Base-by-base conservation (phyloP, 1,140 invertebrate species). In the Eueides isabella region DNA sequence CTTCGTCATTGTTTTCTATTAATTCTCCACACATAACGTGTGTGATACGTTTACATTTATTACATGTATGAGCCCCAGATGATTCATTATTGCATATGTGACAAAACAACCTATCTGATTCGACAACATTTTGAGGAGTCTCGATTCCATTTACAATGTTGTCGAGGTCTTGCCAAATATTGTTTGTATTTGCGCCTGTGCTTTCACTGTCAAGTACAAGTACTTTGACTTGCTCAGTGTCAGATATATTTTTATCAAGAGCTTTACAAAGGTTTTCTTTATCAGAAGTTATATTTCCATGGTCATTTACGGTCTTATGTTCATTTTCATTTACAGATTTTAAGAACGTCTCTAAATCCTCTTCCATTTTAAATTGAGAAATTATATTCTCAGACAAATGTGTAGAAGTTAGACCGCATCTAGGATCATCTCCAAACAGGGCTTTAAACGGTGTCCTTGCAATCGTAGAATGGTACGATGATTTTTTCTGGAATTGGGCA, bases 401-500 rank as follows among this genome's bases (percentile, higher is more conserved):
- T n/a, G n/a, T n/a, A n/a, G n/a, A n/a, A n/a, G n/a, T n/a, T n/a
- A n/a, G n/a, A n/a, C n/a, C n/a, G n/a, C n/a, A n/a, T n/a, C n/a
- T n/a, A 76, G 77, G 79, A 70, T 80, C 72, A 48, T 74, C 61
- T 16, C 76, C 72, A 74, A 83, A 80, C 67, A 85, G 65, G 61
- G 78, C 76, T 76, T 76, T 80, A 44, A 66, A 81, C 26, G 71
- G 76, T 35, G 82, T 76, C 23, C 78, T 67, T 19, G 48, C 77
- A 77, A 80, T 78, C 65, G 80, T 83, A 85, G 88, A 61, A 91
- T 83, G 79, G 68, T 82, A 75, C 77, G 85, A 79, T 85, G 85
- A 71, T 61, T 85, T 81, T 77, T 92, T 89, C 11, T 81, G 72
- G 67, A 92, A 88, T 67, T 86, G 73, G 14, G 82, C 83, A 74